phyloP scores from a whole-genome alignment of 37 sponge, comb jelly and placozoan genomes.

The Cliona cf. orientalis region DNA sequence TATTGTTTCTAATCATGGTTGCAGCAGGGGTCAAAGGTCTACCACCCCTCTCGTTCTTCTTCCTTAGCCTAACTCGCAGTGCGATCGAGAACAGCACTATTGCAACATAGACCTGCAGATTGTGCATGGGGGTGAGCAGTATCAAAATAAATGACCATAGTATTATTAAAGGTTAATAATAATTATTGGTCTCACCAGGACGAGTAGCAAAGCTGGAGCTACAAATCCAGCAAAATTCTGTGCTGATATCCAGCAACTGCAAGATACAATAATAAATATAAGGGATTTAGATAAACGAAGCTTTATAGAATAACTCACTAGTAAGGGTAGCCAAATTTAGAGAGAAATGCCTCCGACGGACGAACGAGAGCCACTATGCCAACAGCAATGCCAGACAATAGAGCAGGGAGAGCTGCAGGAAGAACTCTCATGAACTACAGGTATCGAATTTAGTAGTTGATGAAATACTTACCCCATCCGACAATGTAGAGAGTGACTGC shows the following conservation, averaged over 20 bases:
- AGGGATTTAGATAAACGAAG: not conserved
- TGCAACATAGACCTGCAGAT: not conserved
- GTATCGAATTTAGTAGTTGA: not conserved
- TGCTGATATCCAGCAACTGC: constrained; percentile 17
- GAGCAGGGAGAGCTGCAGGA: constrained; percentile 2
- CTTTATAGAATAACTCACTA: constrained; percentile 4
- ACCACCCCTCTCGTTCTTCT: too few species aligned
- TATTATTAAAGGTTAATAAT: not conserved
- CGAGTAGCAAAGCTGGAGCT: constrained; percentile 9
- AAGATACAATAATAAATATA: not conserved
- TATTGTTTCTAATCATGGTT: too few species aligned
- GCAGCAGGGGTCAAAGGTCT: too few species aligned
- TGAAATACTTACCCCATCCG: constrained; percentile 30
- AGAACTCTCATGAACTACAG: not conserved
- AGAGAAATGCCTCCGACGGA: not conserved
- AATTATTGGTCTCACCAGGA: constrained; percentile 11
- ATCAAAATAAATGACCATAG: not conserved
- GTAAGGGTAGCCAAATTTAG: constrained; percentile 24
- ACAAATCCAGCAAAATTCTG: constrained; percentile 8
- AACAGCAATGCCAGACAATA: constrained; percentile 21
- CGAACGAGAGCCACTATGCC: constrained; percentile 9
- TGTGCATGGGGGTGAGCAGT: not conserved
- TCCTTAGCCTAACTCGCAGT: too few species aligned
- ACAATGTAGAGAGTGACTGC: constrained; percentile 21
- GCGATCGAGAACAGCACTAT: not conserved